Conservation (phyloP, 2,113 vertebrate genomes). For the Cyrtonyx montezumae region DNA sequence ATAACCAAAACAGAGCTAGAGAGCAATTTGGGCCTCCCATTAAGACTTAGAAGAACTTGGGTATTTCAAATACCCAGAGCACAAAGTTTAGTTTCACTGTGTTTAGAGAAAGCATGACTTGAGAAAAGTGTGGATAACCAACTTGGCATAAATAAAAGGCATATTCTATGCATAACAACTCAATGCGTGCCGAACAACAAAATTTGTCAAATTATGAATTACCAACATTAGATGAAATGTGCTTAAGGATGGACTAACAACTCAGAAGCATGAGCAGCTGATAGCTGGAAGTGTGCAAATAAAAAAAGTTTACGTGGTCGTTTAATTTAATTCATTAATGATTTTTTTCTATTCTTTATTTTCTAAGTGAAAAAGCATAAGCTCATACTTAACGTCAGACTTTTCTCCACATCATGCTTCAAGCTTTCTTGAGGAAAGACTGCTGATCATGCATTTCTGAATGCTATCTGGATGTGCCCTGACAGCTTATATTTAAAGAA, state of each 20-base stretch:
- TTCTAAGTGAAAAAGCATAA: background rate
- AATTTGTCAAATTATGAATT: background rate
- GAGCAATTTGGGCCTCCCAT: background rate
- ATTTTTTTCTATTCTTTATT: background rate
- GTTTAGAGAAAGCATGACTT: background rate
- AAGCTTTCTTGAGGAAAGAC: background rate
- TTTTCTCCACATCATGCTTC: background rate
- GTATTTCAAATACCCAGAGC: background rate
- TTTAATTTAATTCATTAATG: background rate
- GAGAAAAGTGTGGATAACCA: background rate
- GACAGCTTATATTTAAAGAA: background rate
- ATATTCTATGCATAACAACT: background rate
- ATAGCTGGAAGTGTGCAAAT: background rate
- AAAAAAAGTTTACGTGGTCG: background rate
- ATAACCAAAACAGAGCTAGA: background rate
- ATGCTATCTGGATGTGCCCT: background rate
- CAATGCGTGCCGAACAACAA: background rate
- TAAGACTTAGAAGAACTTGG: background rate
- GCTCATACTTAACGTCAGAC: background rate
- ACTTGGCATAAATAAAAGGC: background rate
- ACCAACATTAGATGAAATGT: background rate
- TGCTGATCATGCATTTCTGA: background rate
- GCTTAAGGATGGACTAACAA: background rate
- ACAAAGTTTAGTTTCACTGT: background rate
- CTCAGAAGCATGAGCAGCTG: background rate